A percentile compares a stretch with the other conserved stretches of the same genome.
phyloP scores from a whole-genome alignment of 1,140 invertebrate genomes.

The Meloidogyne floridensis region DNA sequence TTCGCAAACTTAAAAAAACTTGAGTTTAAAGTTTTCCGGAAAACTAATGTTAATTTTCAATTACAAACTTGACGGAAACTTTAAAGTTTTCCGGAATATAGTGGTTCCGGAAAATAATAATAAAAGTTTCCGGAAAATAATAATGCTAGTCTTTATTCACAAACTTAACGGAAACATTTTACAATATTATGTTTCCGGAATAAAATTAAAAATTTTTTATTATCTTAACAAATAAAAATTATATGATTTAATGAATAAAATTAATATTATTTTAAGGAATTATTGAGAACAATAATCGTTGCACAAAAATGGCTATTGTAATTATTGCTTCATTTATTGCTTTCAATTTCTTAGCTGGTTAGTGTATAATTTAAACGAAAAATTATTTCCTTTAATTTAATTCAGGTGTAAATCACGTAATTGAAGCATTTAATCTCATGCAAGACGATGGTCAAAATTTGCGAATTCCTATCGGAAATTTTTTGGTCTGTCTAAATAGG shows the following conservation, averaged over 20 bases:
- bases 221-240: not conserved
- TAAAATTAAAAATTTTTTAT: too few relatives aligned
- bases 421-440: slow-evolving; percentile 54
- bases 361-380: slow-evolving; percentile 42
- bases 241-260: not conserved
- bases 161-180: too few relatives aligned
- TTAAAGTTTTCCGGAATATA: too few relatives aligned
- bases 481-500: slow-evolving; percentile 63
- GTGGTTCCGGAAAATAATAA: too few relatives aligned
- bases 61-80: not conserved
- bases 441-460: slow-evolving; percentile 29
- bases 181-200: too few relatives aligned
- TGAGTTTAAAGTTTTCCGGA: too few relatives aligned
- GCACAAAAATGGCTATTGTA: slow-evolving; percentile 63
- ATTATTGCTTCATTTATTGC: slow-evolving; percentile 59
- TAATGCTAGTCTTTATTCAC: too few relatives aligned
- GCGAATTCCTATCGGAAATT: slow-evolving; percentile 60
- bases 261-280: not conserved
- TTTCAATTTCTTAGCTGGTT: slow-evolving; percentile 62
- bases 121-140: too few relatives aligned
- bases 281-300: slow-evolving; percentile 46
- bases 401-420: slow-evolving; percentile 57
- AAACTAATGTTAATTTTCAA: too few relatives aligned
- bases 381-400: slow-evolving; percentile 3
- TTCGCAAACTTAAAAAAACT: too few relatives aligned